A percentile compares a stretch with the other conserved stretches of the same genome.
These are phyloP conservation scores for Silvanus unidentatus DNA, from an alignment of 2,888 invertebrate species.

Conservation along the genomic window DNA sequence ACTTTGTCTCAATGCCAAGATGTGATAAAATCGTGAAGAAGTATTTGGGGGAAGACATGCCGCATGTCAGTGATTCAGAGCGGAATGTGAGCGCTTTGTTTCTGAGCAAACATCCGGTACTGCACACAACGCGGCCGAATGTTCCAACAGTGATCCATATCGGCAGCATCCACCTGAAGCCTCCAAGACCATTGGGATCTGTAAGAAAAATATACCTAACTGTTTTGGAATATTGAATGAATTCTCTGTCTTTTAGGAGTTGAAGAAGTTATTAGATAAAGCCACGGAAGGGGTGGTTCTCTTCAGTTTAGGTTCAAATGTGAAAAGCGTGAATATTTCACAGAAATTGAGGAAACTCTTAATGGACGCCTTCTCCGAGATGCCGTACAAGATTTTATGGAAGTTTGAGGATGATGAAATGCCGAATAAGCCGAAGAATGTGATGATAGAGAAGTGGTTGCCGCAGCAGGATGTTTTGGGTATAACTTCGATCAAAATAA, in stretches of 20 bases:
- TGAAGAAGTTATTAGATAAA: slow-evolving; percentile 36
- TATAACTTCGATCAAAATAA: neutral
- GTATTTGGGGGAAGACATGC: slow-evolving; percentile 38
- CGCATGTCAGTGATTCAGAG: slow-evolving; percentile 35
- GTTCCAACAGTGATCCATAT: slow-evolving; percentile 35
- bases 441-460: slow-evolving; percentile 45
- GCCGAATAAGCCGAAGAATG: slow-evolving; percentile 39
- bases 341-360: slow-evolving; percentile 33
- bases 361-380: slow-evolving; percentile 38
- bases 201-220: slow-evolving; percentile 26
- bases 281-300: slow-evolving; percentile 41
- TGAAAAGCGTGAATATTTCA: slow-evolving; percentile 40
- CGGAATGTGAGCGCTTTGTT: slow-evolving; percentile 36
- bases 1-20: slow-evolving; percentile 27
- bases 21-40: slow-evolving; percentile 31
- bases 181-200: slow-evolving; percentile 29
- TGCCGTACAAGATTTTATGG: slow-evolving; percentile 45
- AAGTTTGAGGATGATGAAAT: slow-evolving; percentile 43
- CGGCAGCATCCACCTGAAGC: slow-evolving; percentile 33
- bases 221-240: too few relatives aligned
- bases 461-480: slow-evolving; percentile 46
- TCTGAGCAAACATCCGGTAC: slow-evolving; percentile 35
- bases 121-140: slow-evolving; percentile 33
- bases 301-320: slow-evolving; percentile 45
- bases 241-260: slow-evolving; percentile 30